phyloP scores from a whole-genome alignment of 2,113 vertebrate species.

The Cranoglanis bouderius region DNA sequence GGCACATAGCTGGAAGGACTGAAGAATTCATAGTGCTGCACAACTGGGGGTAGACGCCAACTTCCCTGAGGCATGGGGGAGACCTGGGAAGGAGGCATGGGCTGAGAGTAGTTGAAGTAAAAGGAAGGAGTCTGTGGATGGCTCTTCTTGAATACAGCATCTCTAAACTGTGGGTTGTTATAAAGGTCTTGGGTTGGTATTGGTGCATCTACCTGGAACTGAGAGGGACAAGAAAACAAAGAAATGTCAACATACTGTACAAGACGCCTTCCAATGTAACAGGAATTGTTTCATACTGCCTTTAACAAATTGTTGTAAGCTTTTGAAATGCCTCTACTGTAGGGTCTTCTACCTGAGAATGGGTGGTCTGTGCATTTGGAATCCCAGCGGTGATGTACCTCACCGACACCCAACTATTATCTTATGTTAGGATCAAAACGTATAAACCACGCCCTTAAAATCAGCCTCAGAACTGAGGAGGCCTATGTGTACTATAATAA shows the following conservation, averaged over 20 bases:
- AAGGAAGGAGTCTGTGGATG: constrained; percentile 64
- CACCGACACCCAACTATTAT: no score
- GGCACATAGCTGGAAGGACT: constrained; percentile 50
- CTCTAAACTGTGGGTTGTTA: constrained; percentile 62
- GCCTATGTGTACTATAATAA: no score
- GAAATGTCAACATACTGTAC: background rate
- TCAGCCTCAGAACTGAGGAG: no score
- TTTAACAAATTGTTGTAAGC: constrained; percentile 49
- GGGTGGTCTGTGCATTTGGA: no score
- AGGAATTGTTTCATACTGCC: constrained; percentile 37
- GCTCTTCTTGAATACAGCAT: constrained; percentile 58
- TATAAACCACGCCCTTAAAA: no score
- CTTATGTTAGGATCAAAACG: no score
- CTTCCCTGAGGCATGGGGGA: constrained; percentile 38
- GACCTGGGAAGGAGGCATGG: constrained; percentile 28
- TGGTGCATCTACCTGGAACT: constrained; percentile 64
- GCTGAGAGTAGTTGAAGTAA: constrained; percentile 56
- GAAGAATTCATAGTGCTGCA: constrained; percentile 60
- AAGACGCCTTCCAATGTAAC: background rate
- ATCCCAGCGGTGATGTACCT: no score
- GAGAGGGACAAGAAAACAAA: background rate
- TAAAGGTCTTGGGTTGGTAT: constrained; percentile 54
- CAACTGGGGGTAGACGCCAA: constrained; percentile 59
- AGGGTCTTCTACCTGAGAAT: constrained; percentile 62
- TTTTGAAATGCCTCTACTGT: no score